Percentiles rank a stretch among this genome's conserved stretches.
phyloP scores from a whole-genome alignment of 2,797 vertebrate genomes.

The Luscinia luscinia region DNA sequence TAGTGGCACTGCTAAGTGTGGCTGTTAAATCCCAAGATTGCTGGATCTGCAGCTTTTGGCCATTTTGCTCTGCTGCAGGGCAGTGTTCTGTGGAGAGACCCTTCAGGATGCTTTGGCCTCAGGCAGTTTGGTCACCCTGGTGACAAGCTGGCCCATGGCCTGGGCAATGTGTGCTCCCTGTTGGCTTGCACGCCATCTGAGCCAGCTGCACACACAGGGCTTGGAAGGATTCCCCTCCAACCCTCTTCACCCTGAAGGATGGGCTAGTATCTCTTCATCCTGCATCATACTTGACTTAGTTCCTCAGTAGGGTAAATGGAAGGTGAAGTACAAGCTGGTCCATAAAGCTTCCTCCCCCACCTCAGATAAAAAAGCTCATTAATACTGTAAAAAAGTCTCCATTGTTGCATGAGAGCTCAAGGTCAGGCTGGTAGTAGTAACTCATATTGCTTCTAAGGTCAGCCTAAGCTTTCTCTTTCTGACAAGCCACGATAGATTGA shows the following conservation, averaged over 20 bases:
- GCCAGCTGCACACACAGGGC: not conserved
- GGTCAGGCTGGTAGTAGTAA: constrained; percentile 71
- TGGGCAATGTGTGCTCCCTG: not conserved
- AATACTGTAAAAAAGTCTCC: constrained; percentile 59
- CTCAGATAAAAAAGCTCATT: constrained; percentile 62
- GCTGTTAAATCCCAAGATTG: not conserved
- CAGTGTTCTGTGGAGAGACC: not conserved
- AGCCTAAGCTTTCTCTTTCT: constrained; percentile 63
- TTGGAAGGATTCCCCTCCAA: not conserved
- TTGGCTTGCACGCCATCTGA: not conserved
- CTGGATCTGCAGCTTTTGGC: not conserved
- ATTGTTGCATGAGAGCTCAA: constrained; percentile 68
- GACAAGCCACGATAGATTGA: constrained; percentile 70
- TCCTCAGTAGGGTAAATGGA: constrained; percentile 9
- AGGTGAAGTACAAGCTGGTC: constrained; percentile 44
- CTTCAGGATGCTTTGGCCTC: not conserved
- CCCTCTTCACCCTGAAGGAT: not conserved
- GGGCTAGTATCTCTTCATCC: not conserved
- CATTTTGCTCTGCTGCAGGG: not conserved
- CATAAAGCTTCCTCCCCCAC: constrained; percentile 38
- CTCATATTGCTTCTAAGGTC: constrained; percentile 74
- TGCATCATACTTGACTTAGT: not conserved
- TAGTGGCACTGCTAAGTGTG: not conserved
- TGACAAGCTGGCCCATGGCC: not conserved
- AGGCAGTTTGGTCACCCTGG: not conserved